Conservation (phyloP, 2,113 vertebrate species). For the human region DNA sequence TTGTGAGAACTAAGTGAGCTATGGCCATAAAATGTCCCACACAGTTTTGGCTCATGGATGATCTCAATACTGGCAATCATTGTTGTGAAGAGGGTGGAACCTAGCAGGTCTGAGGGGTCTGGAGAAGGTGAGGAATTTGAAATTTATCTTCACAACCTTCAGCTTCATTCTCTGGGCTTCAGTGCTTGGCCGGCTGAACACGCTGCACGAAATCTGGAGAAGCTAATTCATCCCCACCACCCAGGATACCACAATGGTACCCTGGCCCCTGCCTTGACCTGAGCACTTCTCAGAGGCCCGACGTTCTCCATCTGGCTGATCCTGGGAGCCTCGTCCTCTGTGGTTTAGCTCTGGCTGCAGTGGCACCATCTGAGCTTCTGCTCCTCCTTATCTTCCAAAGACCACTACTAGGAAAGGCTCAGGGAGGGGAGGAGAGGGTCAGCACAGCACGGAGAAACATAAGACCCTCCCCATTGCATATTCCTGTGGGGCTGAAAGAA, state of each 20-base stretch:
- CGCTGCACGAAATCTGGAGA: background rate
- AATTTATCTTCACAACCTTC: background rate
- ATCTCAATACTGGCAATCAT: background rate
- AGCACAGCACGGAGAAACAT: background rate
- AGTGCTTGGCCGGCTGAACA: background rate
- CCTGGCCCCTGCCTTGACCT: background rate
- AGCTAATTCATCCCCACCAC: background rate
- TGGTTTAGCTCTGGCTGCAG: constrained; percentile 78
- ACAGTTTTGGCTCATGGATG: rapidly evolving
- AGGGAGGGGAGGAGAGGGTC: background rate
- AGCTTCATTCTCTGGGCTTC: background rate
- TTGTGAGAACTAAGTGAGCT: background rate
- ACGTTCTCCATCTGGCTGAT: constrained; percentile 42
- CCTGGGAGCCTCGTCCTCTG: constrained; percentile 19
- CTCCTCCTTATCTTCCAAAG: constrained; percentile 94
- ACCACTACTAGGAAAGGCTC: constrained; percentile 92
- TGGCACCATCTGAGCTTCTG: constrained; percentile 88
- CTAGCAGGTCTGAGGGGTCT: too few species aligned
- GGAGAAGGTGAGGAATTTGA: background rate
- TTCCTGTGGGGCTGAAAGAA: background rate
- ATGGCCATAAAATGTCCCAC: background rate
- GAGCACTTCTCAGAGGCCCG: constrained; percentile 28
- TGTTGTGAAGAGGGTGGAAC: rapidly evolving
- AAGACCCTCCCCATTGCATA: background rate
- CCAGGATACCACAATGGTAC: background rate